Evolutionary conservation across 2,888 invertebrate species (phyloP).

Genomic region (Idaea biselata): DNA sequence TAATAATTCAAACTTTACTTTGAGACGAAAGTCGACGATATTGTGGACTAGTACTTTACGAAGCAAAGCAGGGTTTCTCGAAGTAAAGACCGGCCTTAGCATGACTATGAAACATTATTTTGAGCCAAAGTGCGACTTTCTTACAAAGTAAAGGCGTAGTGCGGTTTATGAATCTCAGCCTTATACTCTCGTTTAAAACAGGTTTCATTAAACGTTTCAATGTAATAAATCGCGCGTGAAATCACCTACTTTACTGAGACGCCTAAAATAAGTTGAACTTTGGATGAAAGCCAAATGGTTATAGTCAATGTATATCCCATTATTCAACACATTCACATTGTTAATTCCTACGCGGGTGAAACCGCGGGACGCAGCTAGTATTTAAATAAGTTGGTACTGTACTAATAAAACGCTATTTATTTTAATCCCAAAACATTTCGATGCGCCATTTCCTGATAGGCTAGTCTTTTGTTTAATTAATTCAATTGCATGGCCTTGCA

Average conservation of each 20-base stretch:
- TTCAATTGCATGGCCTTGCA: conserved; percentile 29
- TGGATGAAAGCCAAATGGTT: conserved; percentile 16
- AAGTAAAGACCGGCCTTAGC: too few species aligned
- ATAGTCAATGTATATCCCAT: background rate
- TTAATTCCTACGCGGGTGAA: too few species aligned
- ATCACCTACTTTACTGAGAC: background rate
- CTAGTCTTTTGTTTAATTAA: conserved; percentile 28
- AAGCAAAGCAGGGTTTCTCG: too few species aligned
- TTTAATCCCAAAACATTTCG: conserved; percentile 11
- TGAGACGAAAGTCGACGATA: too few species aligned
- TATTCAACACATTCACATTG: background rate
- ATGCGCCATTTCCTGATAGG: conserved; percentile 4
- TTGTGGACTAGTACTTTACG: too few species aligned
- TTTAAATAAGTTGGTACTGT: too few species aligned
- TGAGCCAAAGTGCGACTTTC: too few species aligned
- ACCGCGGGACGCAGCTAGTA: too few species aligned
- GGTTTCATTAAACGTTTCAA: conserved; percentile 2
- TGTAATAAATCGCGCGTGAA: background rate
- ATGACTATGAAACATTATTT: too few species aligned
- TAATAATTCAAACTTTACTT: too few species aligned
- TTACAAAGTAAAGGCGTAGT: too few species aligned
- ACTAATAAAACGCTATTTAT: background rate
- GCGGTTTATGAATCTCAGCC: too few species aligned
- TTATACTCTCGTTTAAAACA: background rate
- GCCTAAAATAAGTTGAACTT: conserved; percentile 12